These are phyloP conservation scores for Drosophila fuyamai DNA, from an alignment of 1,140 invertebrate species.

Conservation along the genomic window DNA sequence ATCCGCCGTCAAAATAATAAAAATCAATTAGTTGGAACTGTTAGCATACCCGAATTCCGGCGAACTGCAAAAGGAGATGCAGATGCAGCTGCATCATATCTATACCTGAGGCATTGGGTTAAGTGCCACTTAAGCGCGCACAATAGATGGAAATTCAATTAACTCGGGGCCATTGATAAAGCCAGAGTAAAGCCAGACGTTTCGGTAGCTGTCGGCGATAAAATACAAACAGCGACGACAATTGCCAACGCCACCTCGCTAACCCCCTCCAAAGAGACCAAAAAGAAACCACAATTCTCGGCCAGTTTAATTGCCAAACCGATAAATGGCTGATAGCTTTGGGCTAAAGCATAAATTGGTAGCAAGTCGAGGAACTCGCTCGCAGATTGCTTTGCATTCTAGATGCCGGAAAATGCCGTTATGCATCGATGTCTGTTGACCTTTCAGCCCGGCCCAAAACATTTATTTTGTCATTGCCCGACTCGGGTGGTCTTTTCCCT, in stretches of 20 bases:
- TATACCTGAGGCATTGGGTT: slow-evolving; percentile 40
- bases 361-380: slow-evolving; percentile 43
- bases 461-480: slow-evolving; percentile 75
- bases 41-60: slow-evolving; percentile 19
- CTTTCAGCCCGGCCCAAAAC: slow-evolving; percentile 51
- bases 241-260: slow-evolving; percentile 43
- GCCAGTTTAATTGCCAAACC: slow-evolving; percentile 54
- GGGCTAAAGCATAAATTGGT: slow-evolving; percentile 53
- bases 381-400: slow-evolving; percentile 52
- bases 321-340: slow-evolving; percentile 58
- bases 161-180: slow-evolving; percentile 45
- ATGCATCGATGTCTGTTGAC: slow-evolving; percentile 54
- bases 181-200: slow-evolving; percentile 25
- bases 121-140: slow-evolving; percentile 57
- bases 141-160: slow-evolving; percentile 56
- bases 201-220: slow-evolving; percentile 49
- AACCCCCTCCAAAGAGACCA: slow-evolving; percentile 25
- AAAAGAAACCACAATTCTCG: slow-evolving; percentile 26
- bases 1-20: slow-evolving; percentile 13
- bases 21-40: slow-evolving; percentile 50
- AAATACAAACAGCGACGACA: slow-evolving; percentile 34
- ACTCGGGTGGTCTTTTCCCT: slow-evolving; percentile 58
- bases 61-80: slow-evolving; percentile 1
- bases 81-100: slow-evolving; percentile 35
- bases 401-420: slow-evolving; percentile 46